These are phyloP conservation scores for Hippasteria phrygiana DNA, from an alignment of 53 echinoderm and acorn worm genomes.

Conservation along the genomic window DNA sequence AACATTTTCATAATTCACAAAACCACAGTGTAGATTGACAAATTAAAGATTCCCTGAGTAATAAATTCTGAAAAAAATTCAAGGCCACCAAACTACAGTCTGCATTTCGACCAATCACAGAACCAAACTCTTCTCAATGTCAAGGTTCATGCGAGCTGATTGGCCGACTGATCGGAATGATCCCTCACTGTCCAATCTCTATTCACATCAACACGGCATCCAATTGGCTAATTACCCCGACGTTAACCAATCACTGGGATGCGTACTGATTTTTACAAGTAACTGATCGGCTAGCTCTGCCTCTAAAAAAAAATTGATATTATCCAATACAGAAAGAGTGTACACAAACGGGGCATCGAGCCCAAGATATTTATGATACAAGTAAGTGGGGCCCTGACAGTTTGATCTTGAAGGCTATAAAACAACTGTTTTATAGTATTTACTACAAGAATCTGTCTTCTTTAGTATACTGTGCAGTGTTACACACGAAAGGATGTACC, in stretches of 20 bases:
- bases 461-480: too few relatives aligned
- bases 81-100: not conserved
- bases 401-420: too few relatives aligned
- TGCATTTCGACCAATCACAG: not conserved
- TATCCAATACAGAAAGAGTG: too few relatives aligned
- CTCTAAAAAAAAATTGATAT: too few relatives aligned
- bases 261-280: too few relatives aligned
- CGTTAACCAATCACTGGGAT: not conserved
- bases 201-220: not conserved
- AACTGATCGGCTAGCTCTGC: too few relatives aligned
- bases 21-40: not conserved
- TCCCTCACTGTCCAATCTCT: not conserved
- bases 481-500: too few relatives aligned
- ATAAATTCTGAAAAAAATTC: not conserved
- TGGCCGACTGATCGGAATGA: not conserved
- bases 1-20: not conserved
- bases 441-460: not conserved
- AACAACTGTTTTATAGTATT: not conserved
- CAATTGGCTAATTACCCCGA: not conserved
- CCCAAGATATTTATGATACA: too few relatives aligned
- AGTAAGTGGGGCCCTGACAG: too few relatives aligned
- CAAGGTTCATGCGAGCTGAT: not conserved
- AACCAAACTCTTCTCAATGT: not conserved
- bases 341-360: too few relatives aligned
- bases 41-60: constrained; percentile 25